These are phyloP conservation scores for Hippasteria phrygiana DNA, from an alignment of 53 echinoderm and acorn worm species.

Conservation along the genomic window DNA sequence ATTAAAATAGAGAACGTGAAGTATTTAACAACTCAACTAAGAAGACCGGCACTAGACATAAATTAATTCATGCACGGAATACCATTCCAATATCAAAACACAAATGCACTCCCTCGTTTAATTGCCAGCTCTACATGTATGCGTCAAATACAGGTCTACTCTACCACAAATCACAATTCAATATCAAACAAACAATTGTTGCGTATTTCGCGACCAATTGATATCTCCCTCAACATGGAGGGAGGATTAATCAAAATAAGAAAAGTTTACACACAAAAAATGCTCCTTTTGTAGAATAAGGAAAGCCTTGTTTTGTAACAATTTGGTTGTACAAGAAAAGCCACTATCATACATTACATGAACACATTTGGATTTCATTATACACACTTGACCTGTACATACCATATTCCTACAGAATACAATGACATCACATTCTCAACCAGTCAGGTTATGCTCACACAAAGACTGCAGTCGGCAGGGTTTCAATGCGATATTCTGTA, in stretches of 20 bases:
- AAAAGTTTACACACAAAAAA: neutral
- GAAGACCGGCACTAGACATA: too few species aligned
- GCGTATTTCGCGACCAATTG: neutral
- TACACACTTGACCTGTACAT: constrained; percentile 57
- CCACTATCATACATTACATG: constrained; percentile 39
- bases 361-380: constrained; percentile 19
- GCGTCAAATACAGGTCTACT: constrained; percentile 10
- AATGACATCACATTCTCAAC: neutral
- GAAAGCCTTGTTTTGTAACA: neutral
- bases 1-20: too few species aligned
- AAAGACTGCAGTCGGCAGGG: constrained; percentile 1
- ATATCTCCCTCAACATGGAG: neutral
- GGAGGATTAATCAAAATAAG: neutral
- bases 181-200: neutral
- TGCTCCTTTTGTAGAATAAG: neutral
- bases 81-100: too few species aligned
- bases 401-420: constrained; percentile 44
- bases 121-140: neutral
- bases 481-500: neutral
- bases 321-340: constrained; percentile 11
- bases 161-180: constrained; percentile 40
- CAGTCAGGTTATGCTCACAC: constrained; percentile 23
- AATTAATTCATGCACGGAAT: too few species aligned
- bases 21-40: too few species aligned
- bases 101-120: neutral